Evolutionary conservation across 1,140 invertebrate species (phyloP), one percentile per base, ranked within the genome.

Genomic region (Apis cerana): DNA sequence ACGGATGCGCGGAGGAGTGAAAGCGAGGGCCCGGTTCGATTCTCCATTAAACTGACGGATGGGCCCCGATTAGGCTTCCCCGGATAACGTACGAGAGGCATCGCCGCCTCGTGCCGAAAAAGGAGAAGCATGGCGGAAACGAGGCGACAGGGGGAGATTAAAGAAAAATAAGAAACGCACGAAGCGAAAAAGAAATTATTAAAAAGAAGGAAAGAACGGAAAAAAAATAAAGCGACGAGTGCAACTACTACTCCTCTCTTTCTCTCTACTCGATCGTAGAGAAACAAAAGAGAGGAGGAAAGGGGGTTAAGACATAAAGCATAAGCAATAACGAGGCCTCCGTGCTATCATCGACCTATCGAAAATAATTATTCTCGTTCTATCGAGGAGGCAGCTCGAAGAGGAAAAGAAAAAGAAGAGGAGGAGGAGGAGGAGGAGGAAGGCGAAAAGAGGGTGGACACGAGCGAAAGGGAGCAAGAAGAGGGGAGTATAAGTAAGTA

Each of bases 281-380:
- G 15, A 52, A 54, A 11, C 21, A 15, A 69, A 8, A 3, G 15
- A 1, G 13, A 19, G 58, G 19, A n/a, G 56, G 61, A 33, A 27
- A 27, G 1, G 61, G 50, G 54, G 48, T 65, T 61, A 59, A 67
- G 62, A 82, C 87, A 89, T 91, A 91, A 92, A 90, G 88, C 89
- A 92, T 92, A 92, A 92, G 89, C 86, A 87, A 84, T 88, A 90
- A 90, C 87, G 84, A 86, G 82, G 54, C 48, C 43, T 71, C 15
- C 33, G 33, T 7, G 50, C 21, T 86, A 87, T 87, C 81, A 50
- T 27, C 50, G 61, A 75, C 68, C 88, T 93, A 92, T 93, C 93
- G 90, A 90, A 86, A 93, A 93, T 93, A 93, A 93, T 93, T 92
- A 93, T 91, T 93, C 90, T 91, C 88, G 88, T 88, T 82, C 86